Conservation (phyloP, 1,140 invertebrate genomes). For the Chlorops oryzae region DNA sequence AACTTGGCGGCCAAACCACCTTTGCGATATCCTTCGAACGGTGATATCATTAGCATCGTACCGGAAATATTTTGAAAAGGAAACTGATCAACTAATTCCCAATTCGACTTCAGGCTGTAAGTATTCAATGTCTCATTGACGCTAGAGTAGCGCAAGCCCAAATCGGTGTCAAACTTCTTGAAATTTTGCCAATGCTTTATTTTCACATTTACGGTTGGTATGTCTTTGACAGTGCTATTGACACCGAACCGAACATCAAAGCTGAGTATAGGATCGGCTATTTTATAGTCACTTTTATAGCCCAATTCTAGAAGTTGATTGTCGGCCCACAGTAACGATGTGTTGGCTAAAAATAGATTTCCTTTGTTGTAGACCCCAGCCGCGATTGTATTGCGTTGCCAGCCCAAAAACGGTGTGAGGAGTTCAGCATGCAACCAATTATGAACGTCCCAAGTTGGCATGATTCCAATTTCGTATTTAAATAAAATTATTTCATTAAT, state of each 20-base stretch:
- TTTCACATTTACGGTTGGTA: constrained; percentile 53
- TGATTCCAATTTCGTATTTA: constrained; percentile 46
- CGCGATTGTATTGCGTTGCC: constrained; percentile 61
- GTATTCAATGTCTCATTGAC: constrained; percentile 41
- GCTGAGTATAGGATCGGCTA: constrained; percentile 39
- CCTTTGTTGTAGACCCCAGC: constrained; percentile 36
- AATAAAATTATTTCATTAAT: constrained; percentile 51
- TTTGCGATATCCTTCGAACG: constrained; percentile 59
- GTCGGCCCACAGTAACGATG: constrained; percentile 54
- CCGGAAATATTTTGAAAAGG: constrained; percentile 53
- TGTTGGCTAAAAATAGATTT: constrained; percentile 42
- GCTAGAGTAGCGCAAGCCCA: constrained; percentile 47
- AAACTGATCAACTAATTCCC: constrained; percentile 49
- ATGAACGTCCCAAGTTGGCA: constrained; percentile 48
- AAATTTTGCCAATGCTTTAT: constrained; percentile 52
- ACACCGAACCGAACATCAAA: constrained; percentile 52
- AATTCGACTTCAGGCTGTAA: constrained; percentile 53
- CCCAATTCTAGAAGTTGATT: constrained; percentile 52
- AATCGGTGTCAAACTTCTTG: constrained; percentile 50
- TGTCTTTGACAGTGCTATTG: constrained; percentile 54
- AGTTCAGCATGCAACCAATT: constrained; percentile 51
- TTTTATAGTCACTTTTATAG: constrained; percentile 49
- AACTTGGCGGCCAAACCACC: constrained; percentile 61
- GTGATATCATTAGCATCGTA: constrained; percentile 52
- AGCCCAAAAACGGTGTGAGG: constrained; percentile 66